phyloP scores from a whole-genome alignment of 2,797 vertebrate genomes.

The Sebastes cheni region DNA sequence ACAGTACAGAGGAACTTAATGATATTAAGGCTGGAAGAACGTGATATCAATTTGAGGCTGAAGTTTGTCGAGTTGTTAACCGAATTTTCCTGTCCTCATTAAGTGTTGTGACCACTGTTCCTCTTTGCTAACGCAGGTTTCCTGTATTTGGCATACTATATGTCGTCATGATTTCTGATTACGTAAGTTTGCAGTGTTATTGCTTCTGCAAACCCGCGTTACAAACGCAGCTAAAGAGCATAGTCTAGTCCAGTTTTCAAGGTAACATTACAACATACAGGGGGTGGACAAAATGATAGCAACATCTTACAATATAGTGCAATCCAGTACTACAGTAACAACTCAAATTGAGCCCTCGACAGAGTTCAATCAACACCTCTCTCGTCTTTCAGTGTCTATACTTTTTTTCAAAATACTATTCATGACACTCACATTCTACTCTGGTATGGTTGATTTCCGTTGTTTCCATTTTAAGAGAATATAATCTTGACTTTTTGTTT shows the following conservation, averaged over 20 bases:
- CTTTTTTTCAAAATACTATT: background rate
- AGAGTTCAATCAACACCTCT: background rate
- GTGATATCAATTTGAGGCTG: background rate
- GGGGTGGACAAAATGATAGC: background rate
- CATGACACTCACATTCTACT: background rate
- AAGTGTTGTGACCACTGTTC: background rate
- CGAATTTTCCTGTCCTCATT: background rate
- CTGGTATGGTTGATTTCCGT: background rate
- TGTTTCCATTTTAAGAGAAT: background rate
- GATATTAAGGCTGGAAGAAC: background rate
- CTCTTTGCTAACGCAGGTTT: slow-evolving; percentile 34
- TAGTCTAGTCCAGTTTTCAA: background rate
- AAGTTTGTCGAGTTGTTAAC: background rate
- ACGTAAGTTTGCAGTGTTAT: background rate
- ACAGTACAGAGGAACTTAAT: background rate
- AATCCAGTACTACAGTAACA: background rate
- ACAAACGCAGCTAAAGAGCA: background rate
- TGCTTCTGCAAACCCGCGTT: slow-evolving; percentile 2
- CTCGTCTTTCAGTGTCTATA: background rate
- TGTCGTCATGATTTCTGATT: slow-evolving; percentile 1
- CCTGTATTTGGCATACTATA: slow-evolving; percentile 2
- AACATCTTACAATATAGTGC: background rate
- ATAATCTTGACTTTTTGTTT: background rate
- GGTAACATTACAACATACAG: background rate
- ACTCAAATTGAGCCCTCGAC: background rate